Percentiles rank a stretch among this genome's conserved stretches.
Evolutionary conservation across 2,113 vertebrate genomes (phyloP).

Genomic region (Melanocharis versteri): DNA sequence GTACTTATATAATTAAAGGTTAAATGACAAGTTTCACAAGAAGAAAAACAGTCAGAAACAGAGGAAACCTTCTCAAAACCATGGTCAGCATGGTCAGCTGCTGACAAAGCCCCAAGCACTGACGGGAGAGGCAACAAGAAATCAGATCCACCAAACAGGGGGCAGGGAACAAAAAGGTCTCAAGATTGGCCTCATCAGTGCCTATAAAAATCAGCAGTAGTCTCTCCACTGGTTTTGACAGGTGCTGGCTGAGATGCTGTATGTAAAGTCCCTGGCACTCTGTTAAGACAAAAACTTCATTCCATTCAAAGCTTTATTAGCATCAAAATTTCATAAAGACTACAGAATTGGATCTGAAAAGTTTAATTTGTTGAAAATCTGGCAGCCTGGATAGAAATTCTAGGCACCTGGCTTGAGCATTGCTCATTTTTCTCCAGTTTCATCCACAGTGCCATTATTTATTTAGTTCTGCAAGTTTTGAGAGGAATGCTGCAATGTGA

Average conservation of each 20-base stretch:
- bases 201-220: not conserved
- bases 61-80: not conserved
- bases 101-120: not conserved
- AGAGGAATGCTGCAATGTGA: slow-evolving; percentile 48
- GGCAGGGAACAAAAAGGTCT: not conserved
- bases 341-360: slow-evolving; percentile 40
- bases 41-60: not conserved
- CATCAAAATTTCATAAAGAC: slow-evolving; percentile 4
- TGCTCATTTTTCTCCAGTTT: slow-evolving; percentile 39
- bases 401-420: slow-evolving; percentile 17
- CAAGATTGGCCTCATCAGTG: not conserved
- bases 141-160: not conserved
- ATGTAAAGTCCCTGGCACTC: not conserved
- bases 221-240: not conserved
- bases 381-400: slow-evolving; percentile 17
- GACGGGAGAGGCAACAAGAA: not conserved
- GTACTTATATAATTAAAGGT: not conserved
- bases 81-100: not conserved
- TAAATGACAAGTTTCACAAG: not conserved
- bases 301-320: slow-evolving; percentile 13
- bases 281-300: not conserved
- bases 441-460: slow-evolving; percentile 10
- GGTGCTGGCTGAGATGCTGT: not conserved
- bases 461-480: slow-evolving; percentile 55
- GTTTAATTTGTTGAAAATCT: slow-evolving; percentile 32